Conservation (phyloP, 2,888 invertebrate species). For the Galeruca laticollis region DNA sequence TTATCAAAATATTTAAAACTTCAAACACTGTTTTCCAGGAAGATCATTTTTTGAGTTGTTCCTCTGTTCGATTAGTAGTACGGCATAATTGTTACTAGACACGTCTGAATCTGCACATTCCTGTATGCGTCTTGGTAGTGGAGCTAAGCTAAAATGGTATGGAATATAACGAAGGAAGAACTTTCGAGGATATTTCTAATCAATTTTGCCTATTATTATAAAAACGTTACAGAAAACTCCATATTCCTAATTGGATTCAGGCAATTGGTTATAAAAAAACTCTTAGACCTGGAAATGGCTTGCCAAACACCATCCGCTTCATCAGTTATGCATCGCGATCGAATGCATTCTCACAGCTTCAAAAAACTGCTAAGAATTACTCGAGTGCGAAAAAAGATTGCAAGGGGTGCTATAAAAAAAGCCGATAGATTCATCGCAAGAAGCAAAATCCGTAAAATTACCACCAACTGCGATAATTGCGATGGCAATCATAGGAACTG, state of each 20-base stretch:
- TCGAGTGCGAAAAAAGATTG: conserved; percentile 15
- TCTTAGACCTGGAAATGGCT: background rate
- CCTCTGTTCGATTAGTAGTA: no score
- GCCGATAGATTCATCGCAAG: conserved; percentile 15
- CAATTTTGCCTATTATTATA: background rate
- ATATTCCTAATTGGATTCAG: conserved; percentile 16
- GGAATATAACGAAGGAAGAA: background rate
- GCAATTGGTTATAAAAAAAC: conserved; percentile 7
- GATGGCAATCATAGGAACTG: conserved; percentile 15
- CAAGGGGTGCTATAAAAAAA: conserved; percentile 19
- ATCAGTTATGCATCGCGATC: conserved; percentile 6
- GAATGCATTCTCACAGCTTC: background rate
- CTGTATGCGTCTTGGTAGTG: no score
- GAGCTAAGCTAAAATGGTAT: no score
- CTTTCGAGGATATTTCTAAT: background rate
- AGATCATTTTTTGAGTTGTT: no score
- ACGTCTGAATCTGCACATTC: no score
- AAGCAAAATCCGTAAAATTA: conserved; percentile 22
- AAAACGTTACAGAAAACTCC: conserved; percentile 12
- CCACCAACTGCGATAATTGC: conserved; percentile 17
- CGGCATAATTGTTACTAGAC: no score
- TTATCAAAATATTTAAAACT: no score
- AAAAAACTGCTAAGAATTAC: no score
- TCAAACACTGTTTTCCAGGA: no score
- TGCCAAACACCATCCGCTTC: conserved; percentile 2